Base-by-base conservation (phyloP, 1,140 invertebrate genomes). In the Dreissena rostriformis region DNA sequence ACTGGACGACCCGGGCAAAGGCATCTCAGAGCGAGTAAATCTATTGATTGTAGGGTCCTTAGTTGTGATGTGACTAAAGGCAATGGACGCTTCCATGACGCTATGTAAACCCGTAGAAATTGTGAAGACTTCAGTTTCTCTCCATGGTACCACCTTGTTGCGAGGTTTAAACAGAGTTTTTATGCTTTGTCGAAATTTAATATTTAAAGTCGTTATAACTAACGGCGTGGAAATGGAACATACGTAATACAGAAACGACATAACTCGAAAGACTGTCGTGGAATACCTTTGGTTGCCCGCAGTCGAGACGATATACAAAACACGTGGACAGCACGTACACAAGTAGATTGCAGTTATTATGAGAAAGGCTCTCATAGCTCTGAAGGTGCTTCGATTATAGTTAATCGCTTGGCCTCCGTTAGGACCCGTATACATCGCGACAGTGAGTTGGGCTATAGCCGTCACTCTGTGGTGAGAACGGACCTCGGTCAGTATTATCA, bases 91-190 rank as follows among this genome's bases (percentile, higher is more conserved):
- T 66, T 81, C 79, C 29, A 81, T 22, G 19, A 81, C 73, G n/a
- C 68, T 81, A 17, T 81, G 79, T 28, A 81, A 29, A n/a, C 79
- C 79, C 10, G 79, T 81, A 7, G 79, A 81, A 39, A 81, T 81
- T 28, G 79, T 81, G 39, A 72, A 81, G 8, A 61, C 53, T 53
- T 81, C 79, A 11, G 66, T 24, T 39, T 72, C 70, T 1, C 28
- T 22, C 14, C 22, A n/a, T 0, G 79, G 79, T 19, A 65, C 22
- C 8, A 81, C 26, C 66, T 65, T 81, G 29, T 81, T 72, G 51
- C 28, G 63, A n/a, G 19, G 11, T 6, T n/a, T 39, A 39, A 73
- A 81, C 19, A 81, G 12, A 8, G 67, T n/a, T 8, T 17, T 28
- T 29, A 81, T 70, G 29, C 79, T 81, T 28, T 73, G 53, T 65